Conservation (phyloP, 37 sponge, comb jelly and placozoan species). For the Lycopodina hypogea region DNA sequence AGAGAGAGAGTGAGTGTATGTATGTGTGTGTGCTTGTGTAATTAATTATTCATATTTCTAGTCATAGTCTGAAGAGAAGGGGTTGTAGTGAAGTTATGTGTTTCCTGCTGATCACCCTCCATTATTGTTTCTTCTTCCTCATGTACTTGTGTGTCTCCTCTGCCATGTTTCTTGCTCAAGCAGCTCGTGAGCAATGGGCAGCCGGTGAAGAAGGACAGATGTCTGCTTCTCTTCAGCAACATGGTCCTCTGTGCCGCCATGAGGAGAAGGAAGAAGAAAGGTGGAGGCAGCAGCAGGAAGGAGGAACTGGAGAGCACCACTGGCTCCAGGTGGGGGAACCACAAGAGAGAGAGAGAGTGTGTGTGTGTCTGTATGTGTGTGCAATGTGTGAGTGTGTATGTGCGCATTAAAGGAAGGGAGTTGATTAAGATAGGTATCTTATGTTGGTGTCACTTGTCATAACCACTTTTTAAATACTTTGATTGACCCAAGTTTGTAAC, state of each 20-base stretch:
- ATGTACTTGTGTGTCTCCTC: too few relatives aligned
- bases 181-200: conserved; percentile 15
- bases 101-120: background rate
- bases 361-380: background rate
- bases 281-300: background rate
- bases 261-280: conserved; percentile 17
- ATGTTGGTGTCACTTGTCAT: too few relatives aligned
- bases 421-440: too few relatives aligned
- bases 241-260: conserved; percentile 58
- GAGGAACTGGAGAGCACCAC: conserved; percentile 22
- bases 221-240: conserved; percentile 59
- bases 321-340: conserved; percentile 8
- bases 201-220: conserved; percentile 32
- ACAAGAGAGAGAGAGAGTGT: background rate
- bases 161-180: too few relatives aligned
- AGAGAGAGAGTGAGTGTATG: too few relatives aligned
- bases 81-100: background rate
- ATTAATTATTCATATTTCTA: too few relatives aligned
- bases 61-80: too few relatives aligned
- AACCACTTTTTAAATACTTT: too few relatives aligned
- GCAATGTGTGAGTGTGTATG: background rate
- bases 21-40: background rate
- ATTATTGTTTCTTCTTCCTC: background rate
- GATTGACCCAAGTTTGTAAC: too few relatives aligned
- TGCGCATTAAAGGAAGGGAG: background rate